phyloP scores from a whole-genome alignment of 2,888 invertebrate genomes.

The Drosophila nigritarsus region DNA sequence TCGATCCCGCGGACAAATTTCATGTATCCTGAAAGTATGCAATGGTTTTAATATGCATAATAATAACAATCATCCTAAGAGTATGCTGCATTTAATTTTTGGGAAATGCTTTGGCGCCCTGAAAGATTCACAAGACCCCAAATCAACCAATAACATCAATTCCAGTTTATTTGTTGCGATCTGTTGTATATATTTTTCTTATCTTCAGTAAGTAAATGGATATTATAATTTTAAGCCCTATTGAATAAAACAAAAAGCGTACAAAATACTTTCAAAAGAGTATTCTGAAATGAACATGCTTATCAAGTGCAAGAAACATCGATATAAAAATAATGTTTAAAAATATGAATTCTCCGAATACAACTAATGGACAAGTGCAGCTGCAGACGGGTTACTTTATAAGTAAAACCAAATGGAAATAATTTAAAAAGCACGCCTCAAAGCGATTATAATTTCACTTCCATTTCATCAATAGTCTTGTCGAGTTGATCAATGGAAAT shows the following conservation, averaged over 20 bases:
- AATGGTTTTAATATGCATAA: not conserved
- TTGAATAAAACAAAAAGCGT: no score
- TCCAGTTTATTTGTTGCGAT: not conserved
- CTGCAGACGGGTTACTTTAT: no score
- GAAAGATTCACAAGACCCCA: not conserved
- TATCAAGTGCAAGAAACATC: no score
- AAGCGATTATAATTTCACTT: not conserved
- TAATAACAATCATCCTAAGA: not conserved
- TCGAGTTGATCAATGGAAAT: not conserved
- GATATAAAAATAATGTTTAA: no score
- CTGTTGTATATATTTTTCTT: no score
- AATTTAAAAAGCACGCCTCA: no score
- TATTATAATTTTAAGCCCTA: no score
- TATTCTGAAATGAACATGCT: no score
- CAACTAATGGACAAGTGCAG: no score
- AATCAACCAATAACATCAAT: not conserved
- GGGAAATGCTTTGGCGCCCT: not conserved
- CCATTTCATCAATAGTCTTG: not conserved
- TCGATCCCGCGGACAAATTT: rapidly evolving
- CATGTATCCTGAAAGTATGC: not conserved
- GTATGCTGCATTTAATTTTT: not conserved
- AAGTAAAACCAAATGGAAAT: not conserved
- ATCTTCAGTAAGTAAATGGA: no score
- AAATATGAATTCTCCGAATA: no score
- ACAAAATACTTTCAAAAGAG: no score